Conservation (phyloP, 2,797 vertebrate genomes). For the Helarctos malayanus region DNA sequence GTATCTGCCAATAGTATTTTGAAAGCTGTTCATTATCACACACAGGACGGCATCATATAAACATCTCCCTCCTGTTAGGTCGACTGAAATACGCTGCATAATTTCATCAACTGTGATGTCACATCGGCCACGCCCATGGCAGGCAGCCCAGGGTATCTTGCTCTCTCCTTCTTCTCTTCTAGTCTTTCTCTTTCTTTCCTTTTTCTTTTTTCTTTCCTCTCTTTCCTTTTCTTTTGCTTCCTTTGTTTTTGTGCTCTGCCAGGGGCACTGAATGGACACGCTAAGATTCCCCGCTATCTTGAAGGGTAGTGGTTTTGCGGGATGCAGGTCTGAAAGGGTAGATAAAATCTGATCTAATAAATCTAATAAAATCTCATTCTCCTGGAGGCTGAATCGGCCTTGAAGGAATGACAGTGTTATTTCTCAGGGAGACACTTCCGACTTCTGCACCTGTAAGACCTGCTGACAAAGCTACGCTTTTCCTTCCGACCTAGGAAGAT, state of each 20-base stretch:
- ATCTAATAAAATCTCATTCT: too few species aligned
- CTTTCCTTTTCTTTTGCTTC: not conserved
- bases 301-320: not conserved
- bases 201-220: not conserved
- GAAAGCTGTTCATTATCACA: not conserved
- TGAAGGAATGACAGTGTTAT: rapidly evolving
- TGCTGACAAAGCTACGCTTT: not conserved
- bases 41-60: too few species aligned
- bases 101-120: not conserved
- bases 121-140: rapidly evolving
- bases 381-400: rapidly evolving
- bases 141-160: rapidly evolving
- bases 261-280: rapidly evolving
- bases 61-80: not conserved
- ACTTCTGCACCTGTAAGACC: not conserved
- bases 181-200: not conserved
- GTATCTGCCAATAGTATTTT: not conserved
- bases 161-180: not conserved
- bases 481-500: not conserved
- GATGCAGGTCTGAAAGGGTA: not conserved
- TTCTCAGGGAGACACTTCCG: not conserved
- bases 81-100: rapidly evolving
- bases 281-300: not conserved
- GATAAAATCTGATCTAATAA: not conserved
- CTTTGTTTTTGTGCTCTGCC: not conserved